Conservation (phyloP, 2,113 vertebrate genomes). For the Astatoreochromis straeleni region DNA sequence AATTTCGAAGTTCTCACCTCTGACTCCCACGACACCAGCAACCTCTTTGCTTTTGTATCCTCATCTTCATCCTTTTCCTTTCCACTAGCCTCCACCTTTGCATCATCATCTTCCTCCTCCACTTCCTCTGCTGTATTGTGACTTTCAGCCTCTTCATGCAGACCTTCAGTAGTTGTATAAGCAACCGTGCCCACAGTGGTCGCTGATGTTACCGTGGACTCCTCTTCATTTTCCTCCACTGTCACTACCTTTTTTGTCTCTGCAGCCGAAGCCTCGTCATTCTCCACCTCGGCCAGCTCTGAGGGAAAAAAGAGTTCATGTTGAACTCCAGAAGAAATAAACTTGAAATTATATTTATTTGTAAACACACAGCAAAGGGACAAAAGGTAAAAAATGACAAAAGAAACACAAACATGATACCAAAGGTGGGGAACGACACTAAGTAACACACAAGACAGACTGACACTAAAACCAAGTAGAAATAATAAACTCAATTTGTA, state of each 20-base stretch:
- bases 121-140: not conserved
- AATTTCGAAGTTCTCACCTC: slow-evolving; percentile 22
- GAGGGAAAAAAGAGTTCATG: not conserved
- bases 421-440: not conserved
- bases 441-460: not conserved
- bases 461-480: too few species aligned
- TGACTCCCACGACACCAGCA: slow-evolving; percentile 5
- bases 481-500: not conserved
- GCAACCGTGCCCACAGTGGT: not conserved
- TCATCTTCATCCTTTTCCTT: not conserved
- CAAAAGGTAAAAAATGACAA: accelerated
- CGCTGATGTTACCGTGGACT: not conserved
- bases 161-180: accelerated
- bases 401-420: not conserved
- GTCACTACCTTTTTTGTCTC: not conserved
- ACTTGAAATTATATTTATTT: not conserved
- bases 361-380: accelerated
- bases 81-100: not conserved
- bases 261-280: not conserved
- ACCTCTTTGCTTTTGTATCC: not conserved
- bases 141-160: not conserved
- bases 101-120: not conserved
- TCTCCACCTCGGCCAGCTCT: slow-evolving; percentile 13
- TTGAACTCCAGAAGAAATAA: not conserved
- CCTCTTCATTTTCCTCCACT: not conserved